phyloP scores from a whole-genome alignment of 1,140 invertebrate genomes.

The Araneus ventricosus region DNA sequence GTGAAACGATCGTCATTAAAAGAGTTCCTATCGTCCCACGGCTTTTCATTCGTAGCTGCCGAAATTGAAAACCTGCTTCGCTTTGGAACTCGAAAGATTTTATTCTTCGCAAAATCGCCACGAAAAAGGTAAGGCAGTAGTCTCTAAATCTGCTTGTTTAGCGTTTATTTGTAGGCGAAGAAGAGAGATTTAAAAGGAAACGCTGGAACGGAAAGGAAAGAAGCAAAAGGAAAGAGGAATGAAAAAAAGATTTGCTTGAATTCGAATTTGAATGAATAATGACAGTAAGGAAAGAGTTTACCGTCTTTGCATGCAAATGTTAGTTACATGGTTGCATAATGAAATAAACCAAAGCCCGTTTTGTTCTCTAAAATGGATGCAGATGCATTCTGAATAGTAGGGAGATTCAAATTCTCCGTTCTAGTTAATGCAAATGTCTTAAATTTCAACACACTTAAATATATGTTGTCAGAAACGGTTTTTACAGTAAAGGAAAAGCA shows the following conservation, averaged over 20 bases:
- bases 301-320: constrained; percentile 15
- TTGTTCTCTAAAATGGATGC: not conserved
- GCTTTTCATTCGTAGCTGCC: constrained; percentile 23
- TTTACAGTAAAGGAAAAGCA: no score
- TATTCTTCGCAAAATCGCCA: constrained; percentile 41
- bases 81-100: not conserved
- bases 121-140: constrained; percentile 11
- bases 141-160: constrained; percentile 36
- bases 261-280: constrained; percentile 31
- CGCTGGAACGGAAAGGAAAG: not conserved
- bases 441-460: not conserved
- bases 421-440: constrained; percentile 5
- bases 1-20: constrained; percentile 66
- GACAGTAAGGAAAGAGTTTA: not conserved
- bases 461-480: no score
- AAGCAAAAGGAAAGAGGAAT: no score
- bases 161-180: constrained; percentile 37
- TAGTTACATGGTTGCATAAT: constrained; percentile 30
- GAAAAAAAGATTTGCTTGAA: not conserved
- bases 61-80: constrained; percentile 50
- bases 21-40: constrained; percentile 31
- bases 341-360: constrained; percentile 6
- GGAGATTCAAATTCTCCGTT: not conserved
- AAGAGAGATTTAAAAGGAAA: not conserved
- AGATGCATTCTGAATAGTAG: not conserved